Evolutionary conservation across 2,888 invertebrate species (phyloP).

Genomic region (Cosmia pyralina): DNA sequence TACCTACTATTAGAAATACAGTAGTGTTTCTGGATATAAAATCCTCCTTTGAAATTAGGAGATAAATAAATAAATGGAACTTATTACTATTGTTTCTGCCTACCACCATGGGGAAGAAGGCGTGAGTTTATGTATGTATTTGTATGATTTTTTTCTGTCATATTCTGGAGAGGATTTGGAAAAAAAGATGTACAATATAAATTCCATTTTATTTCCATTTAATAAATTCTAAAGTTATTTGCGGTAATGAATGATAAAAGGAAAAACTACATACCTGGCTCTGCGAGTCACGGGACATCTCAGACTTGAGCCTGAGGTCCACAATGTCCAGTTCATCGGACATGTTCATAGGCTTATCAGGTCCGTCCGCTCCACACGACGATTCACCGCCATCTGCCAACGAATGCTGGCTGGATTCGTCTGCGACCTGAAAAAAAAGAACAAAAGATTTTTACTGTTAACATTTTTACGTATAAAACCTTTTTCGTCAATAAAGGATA

Average conservation of each 20-base stretch:
- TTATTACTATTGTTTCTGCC: neutral
- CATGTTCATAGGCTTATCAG: conserved; percentile 69
- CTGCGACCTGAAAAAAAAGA: conserved; percentile 89
- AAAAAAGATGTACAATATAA: neutral
- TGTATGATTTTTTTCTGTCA: neutral
- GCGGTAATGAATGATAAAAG: neutral
- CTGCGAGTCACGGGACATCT: conserved; percentile 79
- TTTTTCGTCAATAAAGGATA: too few species aligned
- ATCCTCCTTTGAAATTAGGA: neutral
- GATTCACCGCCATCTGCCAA: conserved; percentile 80
- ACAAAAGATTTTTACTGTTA: too few species aligned
- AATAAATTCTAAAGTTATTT: neutral
- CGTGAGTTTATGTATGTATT: neutral
- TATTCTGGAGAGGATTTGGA: neutral
- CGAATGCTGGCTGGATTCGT: conserved; percentile 93
- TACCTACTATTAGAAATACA: neutral
- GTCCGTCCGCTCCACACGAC: conserved; percentile 77
- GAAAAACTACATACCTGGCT: conserved; percentile 71
- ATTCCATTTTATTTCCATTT: neutral
- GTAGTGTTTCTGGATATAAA: neutral
- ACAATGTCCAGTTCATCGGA: conserved; percentile 90
- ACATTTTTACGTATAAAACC: too few species aligned
- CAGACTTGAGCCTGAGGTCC: conserved; percentile 93
- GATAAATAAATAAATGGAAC: neutral
- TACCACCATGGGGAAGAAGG: neutral